These are phyloP conservation scores for Drosophila rhopaloa DNA, from an alignment of 1,140 invertebrate genomes.

Conservation along the genomic window DNA sequence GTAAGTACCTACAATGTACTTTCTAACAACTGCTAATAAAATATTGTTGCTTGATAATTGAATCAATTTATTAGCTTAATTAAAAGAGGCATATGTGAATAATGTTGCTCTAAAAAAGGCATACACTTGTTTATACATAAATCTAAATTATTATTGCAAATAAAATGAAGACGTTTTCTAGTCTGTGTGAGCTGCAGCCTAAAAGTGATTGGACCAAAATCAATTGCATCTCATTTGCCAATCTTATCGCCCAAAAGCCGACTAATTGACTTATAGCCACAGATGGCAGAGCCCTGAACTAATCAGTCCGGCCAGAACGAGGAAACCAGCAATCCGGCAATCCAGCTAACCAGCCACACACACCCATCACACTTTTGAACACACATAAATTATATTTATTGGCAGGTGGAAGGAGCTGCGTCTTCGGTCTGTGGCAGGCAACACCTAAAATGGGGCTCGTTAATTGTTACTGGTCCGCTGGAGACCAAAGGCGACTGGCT, in stretches of 20 bases:
- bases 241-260: slow-evolving; percentile 61
- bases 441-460: slow-evolving; percentile 67
- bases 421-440: slow-evolving; percentile 30
- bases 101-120: no score
- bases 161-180: not conserved
- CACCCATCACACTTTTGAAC: slow-evolving; percentile 60
- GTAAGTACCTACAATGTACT: no score
- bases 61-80: no score
- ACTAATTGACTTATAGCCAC: slow-evolving; percentile 60
- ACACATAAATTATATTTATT: slow-evolving; percentile 81
- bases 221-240: slow-evolving; percentile 61
- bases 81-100: no score
- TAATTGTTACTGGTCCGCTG: slow-evolving; percentile 55
- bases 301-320: slow-evolving; percentile 18
- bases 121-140: not conserved
- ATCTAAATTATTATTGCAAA: not conserved
- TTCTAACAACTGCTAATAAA: no score
- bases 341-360: slow-evolving; percentile 22
- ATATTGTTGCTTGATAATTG: no score
- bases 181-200: not conserved
- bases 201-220: slow-evolving; percentile 28
- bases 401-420: slow-evolving; percentile 42
- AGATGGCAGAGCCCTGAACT: slow-evolving; percentile 27
- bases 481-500: slow-evolving; percentile 6
- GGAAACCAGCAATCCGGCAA: slow-evolving; percentile 14